phyloP scores from a whole-genome alignment of 2,113 vertebrate genomes.

The Megaceryle maxima region DNA sequence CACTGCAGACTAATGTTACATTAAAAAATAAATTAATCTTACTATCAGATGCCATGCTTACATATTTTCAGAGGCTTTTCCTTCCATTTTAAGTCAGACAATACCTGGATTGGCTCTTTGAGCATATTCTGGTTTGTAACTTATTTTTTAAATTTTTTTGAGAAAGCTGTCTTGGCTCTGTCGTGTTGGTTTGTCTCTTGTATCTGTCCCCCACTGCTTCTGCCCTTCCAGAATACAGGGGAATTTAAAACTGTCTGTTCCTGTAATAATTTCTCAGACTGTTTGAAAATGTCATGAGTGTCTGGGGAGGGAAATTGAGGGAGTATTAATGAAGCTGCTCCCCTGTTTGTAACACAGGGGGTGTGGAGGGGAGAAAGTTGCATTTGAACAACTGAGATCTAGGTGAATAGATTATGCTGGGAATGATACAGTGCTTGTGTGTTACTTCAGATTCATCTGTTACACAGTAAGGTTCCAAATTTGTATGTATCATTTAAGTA shows the following conservation, averaged over 20 bases:
- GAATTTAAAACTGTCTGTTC: background rate
- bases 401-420: background rate
- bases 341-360: background rate
- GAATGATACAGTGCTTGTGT: background rate
- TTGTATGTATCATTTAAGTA: background rate
- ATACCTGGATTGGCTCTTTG: background rate
- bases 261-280: background rate
- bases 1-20: background rate
- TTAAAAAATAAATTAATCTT: background rate
- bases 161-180: background rate
- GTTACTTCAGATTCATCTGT: background rate
- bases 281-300: background rate
- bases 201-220: background rate
- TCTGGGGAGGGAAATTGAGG: background rate
- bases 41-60: background rate
- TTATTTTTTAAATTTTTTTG: background rate
- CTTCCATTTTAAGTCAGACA: background rate
- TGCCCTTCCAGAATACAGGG: background rate
- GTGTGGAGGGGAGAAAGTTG: fast-evolving
- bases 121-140: background rate
- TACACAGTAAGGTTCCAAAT: background rate
- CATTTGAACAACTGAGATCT: background rate
- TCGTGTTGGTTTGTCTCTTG: background rate
- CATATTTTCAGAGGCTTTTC: background rate
- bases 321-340: background rate